Evolutionary conservation across 2,888 invertebrate genomes (phyloP).

Genomic region (Macrosoma leucophasiata): DNA sequence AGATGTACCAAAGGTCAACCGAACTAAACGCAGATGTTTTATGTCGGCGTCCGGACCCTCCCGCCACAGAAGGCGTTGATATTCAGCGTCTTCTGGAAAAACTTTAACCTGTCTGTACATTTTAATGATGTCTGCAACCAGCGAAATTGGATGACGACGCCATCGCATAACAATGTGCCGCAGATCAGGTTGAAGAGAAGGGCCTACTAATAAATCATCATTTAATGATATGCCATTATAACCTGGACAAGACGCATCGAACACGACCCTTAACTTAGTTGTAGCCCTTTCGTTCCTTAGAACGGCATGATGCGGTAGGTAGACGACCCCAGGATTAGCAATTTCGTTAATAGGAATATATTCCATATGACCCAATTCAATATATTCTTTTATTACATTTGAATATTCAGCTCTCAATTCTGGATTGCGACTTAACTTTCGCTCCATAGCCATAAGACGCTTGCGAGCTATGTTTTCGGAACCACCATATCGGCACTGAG

Average conservation of each 20-base stretch:
- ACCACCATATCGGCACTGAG: constrained; percentile 2
- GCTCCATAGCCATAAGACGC: too few relatives aligned
- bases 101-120: constrained; percentile 20
- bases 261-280: constrained; percentile 2
- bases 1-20: constrained; percentile 1
- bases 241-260: too few relatives aligned
- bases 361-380: too few relatives aligned
- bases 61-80: constrained; percentile 20
- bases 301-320: too few relatives aligned
- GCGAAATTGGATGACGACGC: constrained; percentile 10
- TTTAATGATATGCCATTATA: constrained; percentile 19
- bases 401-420: too few relatives aligned
- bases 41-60: constrained; percentile 2
- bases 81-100: constrained; percentile 7
- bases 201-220: constrained; percentile 18
- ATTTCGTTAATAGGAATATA: too few relatives aligned
- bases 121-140: constrained; percentile 17
- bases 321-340: too few relatives aligned
- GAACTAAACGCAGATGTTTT: not conserved
- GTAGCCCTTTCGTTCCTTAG: constrained; percentile 1
- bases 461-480: too few relatives aligned
- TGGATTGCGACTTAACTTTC: too few relatives aligned
- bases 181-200: constrained; percentile 20
- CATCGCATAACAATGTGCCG: constrained; percentile 16
- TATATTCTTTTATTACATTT: too few relatives aligned